These are phyloP conservation scores for Acrocephalus kingi DNA, from an alignment of 2,113 vertebrate species.

Conservation along the genomic window DNA sequence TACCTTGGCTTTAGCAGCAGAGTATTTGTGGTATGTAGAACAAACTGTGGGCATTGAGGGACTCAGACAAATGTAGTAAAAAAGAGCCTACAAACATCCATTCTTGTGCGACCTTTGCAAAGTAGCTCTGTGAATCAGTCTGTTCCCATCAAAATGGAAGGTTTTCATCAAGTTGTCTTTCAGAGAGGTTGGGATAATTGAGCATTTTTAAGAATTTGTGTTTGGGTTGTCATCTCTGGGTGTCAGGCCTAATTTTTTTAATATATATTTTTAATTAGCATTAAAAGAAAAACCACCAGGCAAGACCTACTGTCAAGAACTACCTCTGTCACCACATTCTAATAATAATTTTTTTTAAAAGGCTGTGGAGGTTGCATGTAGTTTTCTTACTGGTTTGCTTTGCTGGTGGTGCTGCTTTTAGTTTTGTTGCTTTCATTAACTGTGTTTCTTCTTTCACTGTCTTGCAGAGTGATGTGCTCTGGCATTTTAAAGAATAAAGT, in stretches of 20 bases:
- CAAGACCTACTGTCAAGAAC: background rate
- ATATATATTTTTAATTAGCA: background rate
- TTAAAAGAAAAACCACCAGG: background rate
- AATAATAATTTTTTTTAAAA: background rate
- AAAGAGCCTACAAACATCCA: background rate
- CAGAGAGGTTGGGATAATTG: background rate
- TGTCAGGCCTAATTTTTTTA: background rate
- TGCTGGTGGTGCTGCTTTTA: background rate
- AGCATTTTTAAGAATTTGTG: background rate
- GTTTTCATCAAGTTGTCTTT: background rate
- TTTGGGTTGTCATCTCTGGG: background rate
- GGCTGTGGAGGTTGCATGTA: background rate
- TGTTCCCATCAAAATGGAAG: background rate
- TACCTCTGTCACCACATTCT: background rate
- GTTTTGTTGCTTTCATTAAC: background rate
- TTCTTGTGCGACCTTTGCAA: background rate
- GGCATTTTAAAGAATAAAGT: background rate
- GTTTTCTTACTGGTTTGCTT: background rate
- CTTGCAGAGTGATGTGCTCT: background rate
- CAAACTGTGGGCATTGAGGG: background rate
- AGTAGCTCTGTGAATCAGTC: background rate
- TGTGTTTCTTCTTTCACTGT: background rate
- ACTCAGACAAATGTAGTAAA: background rate
- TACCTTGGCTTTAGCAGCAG: background rate
- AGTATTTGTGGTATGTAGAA: background rate